These are phyloP conservation scores for Perognathus longimembris DNA, from an alignment of 2,113 vertebrate genomes.

Conservation along the genomic window DNA sequence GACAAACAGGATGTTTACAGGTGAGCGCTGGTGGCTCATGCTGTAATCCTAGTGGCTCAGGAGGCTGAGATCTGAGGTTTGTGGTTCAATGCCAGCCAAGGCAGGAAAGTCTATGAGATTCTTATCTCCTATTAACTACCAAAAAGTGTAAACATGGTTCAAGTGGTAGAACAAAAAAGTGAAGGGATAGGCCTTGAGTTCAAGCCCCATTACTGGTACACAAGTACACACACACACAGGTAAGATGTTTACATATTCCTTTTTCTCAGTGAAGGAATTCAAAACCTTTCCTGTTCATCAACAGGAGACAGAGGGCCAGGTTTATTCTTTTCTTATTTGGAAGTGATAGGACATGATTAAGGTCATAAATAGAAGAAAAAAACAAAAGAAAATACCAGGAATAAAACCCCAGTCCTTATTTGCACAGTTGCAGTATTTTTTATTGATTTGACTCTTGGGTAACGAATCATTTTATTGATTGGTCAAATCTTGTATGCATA, in stretches of 20 bases:
- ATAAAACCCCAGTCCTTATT: slow-evolving; percentile 41
- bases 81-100: too few relatives aligned
- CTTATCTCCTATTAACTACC: too few relatives aligned
- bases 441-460: not conserved
- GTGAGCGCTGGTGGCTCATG: not conserved
- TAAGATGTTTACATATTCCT: not conserved
- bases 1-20: not conserved
- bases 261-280: slow-evolving; percentile 1
- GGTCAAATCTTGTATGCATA: slow-evolving; percentile 3
- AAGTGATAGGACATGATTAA: slow-evolving; percentile 27
- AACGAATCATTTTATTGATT: slow-evolving; percentile 38
- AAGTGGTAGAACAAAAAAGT: too few relatives aligned
- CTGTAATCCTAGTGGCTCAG: too few relatives aligned
- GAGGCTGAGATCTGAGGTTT: too few relatives aligned
- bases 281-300: slow-evolving; percentile 38
- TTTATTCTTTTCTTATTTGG: slow-evolving; percentile 19
- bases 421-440: slow-evolving; percentile 12
- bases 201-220: too few relatives aligned
- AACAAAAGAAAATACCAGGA: not conserved
- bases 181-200: too few relatives aligned
- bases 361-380: slow-evolving; percentile 18
- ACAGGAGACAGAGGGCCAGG: not conserved
- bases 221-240: too few relatives aligned
- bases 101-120: too few relatives aligned
- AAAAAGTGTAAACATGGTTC: too few relatives aligned